A percentile compares a stretch with the other conserved stretches of the same genome.
Evolutionary conservation across 2,888 invertebrate species (phyloP).

Genomic region (Apoderus coryli): DNA sequence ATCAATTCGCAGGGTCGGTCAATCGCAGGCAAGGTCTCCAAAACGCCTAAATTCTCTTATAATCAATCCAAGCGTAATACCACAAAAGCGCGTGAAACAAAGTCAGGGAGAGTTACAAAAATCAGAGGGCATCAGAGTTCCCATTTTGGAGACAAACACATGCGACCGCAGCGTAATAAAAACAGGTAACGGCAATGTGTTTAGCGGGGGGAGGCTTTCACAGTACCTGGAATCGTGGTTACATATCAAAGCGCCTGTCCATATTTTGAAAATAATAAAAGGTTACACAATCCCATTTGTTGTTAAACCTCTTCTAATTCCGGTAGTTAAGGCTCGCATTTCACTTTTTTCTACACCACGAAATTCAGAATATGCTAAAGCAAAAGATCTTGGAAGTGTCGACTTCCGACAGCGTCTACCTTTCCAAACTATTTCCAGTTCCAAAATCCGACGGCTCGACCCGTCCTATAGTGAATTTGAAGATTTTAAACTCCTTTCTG

Average conservation of each 20-base stretch:
- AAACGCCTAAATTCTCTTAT: constrained; percentile 1
- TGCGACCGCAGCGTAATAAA: too few relatives aligned
- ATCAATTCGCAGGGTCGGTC: too few relatives aligned
- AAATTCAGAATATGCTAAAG: constrained; percentile 10
- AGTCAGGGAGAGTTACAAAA: too few relatives aligned
- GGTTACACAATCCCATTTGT: constrained; percentile 15
- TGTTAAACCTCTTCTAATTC: constrained; percentile 8
- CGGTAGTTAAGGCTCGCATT: background rate
- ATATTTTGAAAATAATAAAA: constrained; percentile 11
- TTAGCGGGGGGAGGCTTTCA: constrained; percentile 9
- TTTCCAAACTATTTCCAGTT: constrained; percentile 12
- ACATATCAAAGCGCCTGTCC: constrained; percentile 10
- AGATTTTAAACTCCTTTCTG: constrained; percentile 12
- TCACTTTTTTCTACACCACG: constrained; percentile 9
- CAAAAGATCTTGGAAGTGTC: constrained; percentile 7
- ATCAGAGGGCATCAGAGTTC: too few relatives aligned
- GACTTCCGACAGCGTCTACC: constrained; percentile 5
- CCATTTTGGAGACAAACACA: too few relatives aligned
- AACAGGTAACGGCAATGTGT: too few relatives aligned
- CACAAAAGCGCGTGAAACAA: too few relatives aligned
- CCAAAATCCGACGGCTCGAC: constrained; percentile 12
- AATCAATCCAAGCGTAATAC: too few relatives aligned
- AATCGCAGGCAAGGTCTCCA: too few relatives aligned
- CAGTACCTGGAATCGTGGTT: constrained; percentile 10
- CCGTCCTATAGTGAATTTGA: constrained; percentile 13